Conservation (phyloP, 2,113 vertebrate species). For the Syngnathus scovelli region DNA sequence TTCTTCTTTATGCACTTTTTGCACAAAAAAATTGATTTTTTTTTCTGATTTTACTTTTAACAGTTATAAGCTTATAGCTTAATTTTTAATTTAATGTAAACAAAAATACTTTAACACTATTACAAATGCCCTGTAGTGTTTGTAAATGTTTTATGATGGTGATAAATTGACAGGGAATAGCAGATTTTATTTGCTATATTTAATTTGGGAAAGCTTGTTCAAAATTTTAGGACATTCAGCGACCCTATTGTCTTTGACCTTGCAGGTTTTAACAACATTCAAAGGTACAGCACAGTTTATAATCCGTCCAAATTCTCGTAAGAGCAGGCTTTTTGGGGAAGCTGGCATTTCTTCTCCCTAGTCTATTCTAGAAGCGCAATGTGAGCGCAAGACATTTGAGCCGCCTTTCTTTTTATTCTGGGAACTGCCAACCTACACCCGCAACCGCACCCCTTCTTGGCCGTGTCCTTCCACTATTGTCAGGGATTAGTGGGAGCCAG, state of each 20-base stretch:
- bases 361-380: constrained; percentile 44
- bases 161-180: neutral
- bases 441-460: constrained; percentile 15
- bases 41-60: neutral
- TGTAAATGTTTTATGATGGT: neutral
- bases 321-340: constrained; percentile 10
- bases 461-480: constrained; percentile 47
- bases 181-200: neutral
- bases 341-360: constrained; percentile 25
- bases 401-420: constrained; percentile 51
- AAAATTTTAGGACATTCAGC: neutral
- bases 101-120: neutral
- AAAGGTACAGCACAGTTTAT: neutral
- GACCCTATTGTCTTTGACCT: neutral
- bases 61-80: neutral
- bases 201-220: neutral
- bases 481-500: constrained; percentile 56
- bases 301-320: neutral
- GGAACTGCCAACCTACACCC: constrained; percentile 36
- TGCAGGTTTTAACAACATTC: neutral
- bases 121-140: neutral
- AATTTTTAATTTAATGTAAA: neutral
- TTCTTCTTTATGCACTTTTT: neutral
- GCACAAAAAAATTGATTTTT: neutral
- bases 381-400: constrained; percentile 53